These are phyloP conservation scores for Stegostoma tigrinum DNA, from an alignment of 2,113 vertebrate genomes.

Conservation along the genomic window DNA sequence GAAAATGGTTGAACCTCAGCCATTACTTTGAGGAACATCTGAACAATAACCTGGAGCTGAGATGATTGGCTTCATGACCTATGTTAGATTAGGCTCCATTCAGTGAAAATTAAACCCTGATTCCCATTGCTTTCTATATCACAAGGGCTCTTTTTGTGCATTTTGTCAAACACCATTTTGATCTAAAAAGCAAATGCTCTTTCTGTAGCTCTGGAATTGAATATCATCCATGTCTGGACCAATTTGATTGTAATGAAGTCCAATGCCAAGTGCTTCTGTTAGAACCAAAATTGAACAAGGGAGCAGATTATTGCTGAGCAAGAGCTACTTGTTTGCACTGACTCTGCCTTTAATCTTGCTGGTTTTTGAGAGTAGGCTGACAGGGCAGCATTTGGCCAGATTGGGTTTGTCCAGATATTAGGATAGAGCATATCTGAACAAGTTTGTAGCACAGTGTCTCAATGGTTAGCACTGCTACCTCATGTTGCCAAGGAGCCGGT, in stretches of 20 bases:
- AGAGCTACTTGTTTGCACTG: background rate
- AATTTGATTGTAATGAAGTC: background rate
- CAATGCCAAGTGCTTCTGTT: background rate
- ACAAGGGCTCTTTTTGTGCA: background rate
- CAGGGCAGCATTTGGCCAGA: background rate
- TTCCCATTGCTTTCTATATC: background rate
- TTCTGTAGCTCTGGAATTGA: background rate
- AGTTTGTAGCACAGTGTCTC: no score
- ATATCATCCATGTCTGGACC: background rate
- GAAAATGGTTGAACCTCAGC: background rate
- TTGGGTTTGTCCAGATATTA: background rate
- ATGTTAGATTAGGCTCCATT: background rate
- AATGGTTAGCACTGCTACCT: no score
- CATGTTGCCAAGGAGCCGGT: no score
- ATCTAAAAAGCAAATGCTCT: background rate
- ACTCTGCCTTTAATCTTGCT: background rate
- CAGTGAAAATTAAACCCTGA: background rate
- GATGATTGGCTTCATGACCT: background rate
- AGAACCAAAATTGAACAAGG: background rate
- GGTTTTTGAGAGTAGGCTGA: background rate
- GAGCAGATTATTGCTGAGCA: background rate
- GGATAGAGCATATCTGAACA: background rate
- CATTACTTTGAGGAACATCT: background rate
- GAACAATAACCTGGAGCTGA: background rate
- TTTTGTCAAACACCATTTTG: no score